phyloP scores from a whole-genome alignment of 2,888 invertebrate species.

The Leptinotarsa tumamoca region DNA sequence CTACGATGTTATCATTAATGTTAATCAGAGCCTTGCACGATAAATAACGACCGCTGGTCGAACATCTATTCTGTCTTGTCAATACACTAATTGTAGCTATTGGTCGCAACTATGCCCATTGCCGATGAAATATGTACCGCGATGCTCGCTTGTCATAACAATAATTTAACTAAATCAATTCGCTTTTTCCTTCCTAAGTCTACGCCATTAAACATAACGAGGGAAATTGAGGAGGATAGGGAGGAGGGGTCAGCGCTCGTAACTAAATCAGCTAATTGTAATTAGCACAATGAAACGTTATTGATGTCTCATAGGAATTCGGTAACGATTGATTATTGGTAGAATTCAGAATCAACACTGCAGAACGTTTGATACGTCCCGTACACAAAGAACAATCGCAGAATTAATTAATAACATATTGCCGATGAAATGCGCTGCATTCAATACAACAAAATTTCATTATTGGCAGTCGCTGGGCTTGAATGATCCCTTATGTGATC shows the following conservation, averaged over 20 bases:
- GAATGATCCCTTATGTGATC: slow-evolving; percentile 43
- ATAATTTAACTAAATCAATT: slow-evolving; percentile 67
- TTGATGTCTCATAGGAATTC: slow-evolving; percentile 65
- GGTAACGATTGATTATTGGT: slow-evolving; percentile 58
- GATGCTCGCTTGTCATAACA: slow-evolving; percentile 63
- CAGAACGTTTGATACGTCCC: slow-evolving; percentile 58
- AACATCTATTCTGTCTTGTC: slow-evolving; percentile 64
- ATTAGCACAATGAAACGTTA: slow-evolving; percentile 64
- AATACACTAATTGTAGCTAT: slow-evolving; percentile 66
- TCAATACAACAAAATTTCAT: slow-evolving; percentile 49
- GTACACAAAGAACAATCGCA: slow-evolving; percentile 57
- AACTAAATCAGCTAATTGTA: slow-evolving; percentile 66
- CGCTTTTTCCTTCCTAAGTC: slow-evolving; percentile 63
- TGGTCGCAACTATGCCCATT: slow-evolving; percentile 66
- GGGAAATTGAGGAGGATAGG: slow-evolving; percentile 65
- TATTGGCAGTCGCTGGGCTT: slow-evolving; percentile 46
- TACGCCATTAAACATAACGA: slow-evolving; percentile 65
- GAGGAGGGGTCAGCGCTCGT: slow-evolving; percentile 62
- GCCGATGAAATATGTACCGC: slow-evolving; percentile 64
- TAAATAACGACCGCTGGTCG: slow-evolving; percentile 62
- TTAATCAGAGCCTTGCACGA: slow-evolving; percentile 61
- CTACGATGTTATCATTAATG: slow-evolving; percentile 54
- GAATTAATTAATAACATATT: slow-evolving; percentile 60
- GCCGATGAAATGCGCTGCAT: slow-evolving; percentile 51
- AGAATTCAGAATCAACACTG: slow-evolving; percentile 57